Evolutionary conservation across 2,888 invertebrate genomes (phyloP).

Genomic region (Polydesmus complanatus): DNA sequence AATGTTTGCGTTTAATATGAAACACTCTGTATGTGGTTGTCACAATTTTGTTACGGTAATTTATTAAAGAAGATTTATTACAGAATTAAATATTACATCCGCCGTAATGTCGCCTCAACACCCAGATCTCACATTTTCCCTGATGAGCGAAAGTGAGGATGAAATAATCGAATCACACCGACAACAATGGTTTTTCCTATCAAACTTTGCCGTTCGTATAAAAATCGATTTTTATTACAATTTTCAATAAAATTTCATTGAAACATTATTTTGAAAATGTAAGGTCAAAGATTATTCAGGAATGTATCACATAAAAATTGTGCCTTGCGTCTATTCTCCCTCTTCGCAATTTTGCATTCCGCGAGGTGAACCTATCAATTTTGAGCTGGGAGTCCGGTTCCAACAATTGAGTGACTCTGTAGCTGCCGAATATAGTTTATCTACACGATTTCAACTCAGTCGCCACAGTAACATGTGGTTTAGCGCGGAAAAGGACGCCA

Average conservation of each 20-base stretch:
- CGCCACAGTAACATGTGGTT: slow-evolving; percentile 29
- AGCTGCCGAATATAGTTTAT: slow-evolving; percentile 29
- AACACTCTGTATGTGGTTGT: no score
- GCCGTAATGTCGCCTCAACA: slow-evolving; percentile 27
- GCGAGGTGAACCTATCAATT: slow-evolving; percentile 27
- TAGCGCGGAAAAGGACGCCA: slow-evolving; percentile 24
- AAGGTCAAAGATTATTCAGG: slow-evolving; percentile 33
- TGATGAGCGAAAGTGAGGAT: slow-evolving; percentile 24
- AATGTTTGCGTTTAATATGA: no score
- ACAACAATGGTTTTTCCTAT: slow-evolving; percentile 32
- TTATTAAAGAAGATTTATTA: no score
- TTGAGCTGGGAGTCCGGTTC: slow-evolving; percentile 31
- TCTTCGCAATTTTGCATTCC: slow-evolving; percentile 25
- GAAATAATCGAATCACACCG: slow-evolving; percentile 27
- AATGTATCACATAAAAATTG: slow-evolving; percentile 27
- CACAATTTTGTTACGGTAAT: no score
- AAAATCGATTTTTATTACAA: no score
- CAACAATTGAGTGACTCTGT: slow-evolving; percentile 34
- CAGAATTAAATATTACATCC: no score
- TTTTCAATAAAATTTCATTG: no score
- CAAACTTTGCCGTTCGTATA: slow-evolving; percentile 30
- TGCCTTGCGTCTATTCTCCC: slow-evolving; percentile 28
- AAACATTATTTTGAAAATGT: no score
- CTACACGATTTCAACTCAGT: slow-evolving; percentile 29
- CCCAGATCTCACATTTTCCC: slow-evolving; percentile 27